phyloP scores from a whole-genome alignment of 2,888 invertebrate genomes.

The Colletes collaris region DNA sequence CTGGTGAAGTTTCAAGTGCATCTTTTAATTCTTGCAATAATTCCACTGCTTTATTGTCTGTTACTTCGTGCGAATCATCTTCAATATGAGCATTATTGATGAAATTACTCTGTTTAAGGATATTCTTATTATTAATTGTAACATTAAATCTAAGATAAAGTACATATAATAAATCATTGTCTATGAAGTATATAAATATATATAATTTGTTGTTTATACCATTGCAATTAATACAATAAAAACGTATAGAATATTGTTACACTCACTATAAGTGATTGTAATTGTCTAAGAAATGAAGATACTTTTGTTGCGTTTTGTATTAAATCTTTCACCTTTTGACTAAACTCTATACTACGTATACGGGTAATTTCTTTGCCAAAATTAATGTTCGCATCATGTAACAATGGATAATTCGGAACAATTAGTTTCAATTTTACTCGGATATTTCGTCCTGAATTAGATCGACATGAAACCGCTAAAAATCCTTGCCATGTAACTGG shows the following conservation, averaged over 20 bases:
- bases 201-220: too few species aligned
- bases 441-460: slow-evolving; percentile 49
- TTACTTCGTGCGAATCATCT: background rate
- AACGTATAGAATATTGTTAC: slow-evolving; percentile 11
- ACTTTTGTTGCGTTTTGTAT: slow-evolving; percentile 68
- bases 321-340: slow-evolving; percentile 60
- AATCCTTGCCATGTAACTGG: slow-evolving; percentile 78
- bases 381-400: slow-evolving; percentile 66
- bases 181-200: background rate
- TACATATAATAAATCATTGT: background rate
- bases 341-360: slow-evolving; percentile 66
- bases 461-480: slow-evolving; percentile 59
- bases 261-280: slow-evolving; percentile 72
- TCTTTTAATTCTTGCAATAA: slow-evolving; percentile 70
- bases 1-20: slow-evolving; percentile 68
- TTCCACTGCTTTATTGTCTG: slow-evolving; percentile 26
- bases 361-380: slow-evolving; percentile 73
- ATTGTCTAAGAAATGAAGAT: slow-evolving; percentile 71
- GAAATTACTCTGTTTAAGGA: slow-evolving; percentile 42
- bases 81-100: slow-evolving; percentile 26
- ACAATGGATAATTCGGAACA: slow-evolving; percentile 75
- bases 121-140: slow-evolving; percentile 9
- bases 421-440: slow-evolving; percentile 74
- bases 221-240: background rate
- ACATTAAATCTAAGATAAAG: background rate